Conservation (phyloP, 2,113 vertebrate species). For the Hippocampus comes region DNA sequence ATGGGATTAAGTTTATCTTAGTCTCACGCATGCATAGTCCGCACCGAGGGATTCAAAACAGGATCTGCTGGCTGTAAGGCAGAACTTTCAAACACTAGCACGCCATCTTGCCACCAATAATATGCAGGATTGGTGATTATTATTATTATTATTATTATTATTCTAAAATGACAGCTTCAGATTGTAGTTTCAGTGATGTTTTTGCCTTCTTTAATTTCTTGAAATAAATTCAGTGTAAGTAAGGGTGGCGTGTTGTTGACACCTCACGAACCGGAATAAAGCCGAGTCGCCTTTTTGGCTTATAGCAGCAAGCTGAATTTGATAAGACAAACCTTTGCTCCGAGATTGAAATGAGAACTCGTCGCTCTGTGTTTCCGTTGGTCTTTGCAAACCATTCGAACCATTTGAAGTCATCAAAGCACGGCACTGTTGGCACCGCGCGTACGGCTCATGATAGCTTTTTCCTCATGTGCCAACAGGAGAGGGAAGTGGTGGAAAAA, state of each 20-base stretch:
- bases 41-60: background rate
- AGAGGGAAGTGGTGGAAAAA: conserved; percentile 1
- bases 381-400: background rate
- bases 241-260: background rate
- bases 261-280: background rate
- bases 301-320: background rate
- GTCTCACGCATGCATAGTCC: background rate
- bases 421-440: background rate
- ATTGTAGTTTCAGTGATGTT: background rate
- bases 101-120: background rate
- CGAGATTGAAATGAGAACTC: too few relatives aligned
- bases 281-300: background rate
- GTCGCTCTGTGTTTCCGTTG: background rate
- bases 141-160: too few relatives aligned
- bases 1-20: background rate
- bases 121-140: background rate
- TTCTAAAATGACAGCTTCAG: too few relatives aligned
- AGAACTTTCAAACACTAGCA: background rate
- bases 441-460: background rate
- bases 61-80: background rate
- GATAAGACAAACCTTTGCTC: background rate
- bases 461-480: background rate
- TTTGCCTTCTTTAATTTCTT: background rate
- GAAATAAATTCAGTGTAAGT: background rate
- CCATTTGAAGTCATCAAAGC: background rate